These are phyloP conservation scores for Chionomys nivalis DNA, from an alignment of 2,113 vertebrate genomes.

Conservation along the genomic window DNA sequence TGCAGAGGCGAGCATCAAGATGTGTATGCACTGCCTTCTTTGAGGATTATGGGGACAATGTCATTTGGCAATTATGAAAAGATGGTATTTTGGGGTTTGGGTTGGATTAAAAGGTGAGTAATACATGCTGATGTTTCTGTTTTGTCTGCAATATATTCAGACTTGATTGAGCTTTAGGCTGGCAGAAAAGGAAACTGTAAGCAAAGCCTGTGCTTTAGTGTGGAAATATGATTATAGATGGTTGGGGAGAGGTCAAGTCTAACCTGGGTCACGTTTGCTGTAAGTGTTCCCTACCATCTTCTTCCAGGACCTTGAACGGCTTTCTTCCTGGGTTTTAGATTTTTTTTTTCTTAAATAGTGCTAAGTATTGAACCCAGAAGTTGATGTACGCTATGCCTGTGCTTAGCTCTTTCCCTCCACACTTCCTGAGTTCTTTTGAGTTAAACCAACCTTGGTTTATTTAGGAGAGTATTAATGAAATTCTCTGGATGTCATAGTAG, in stretches of 20 bases:
- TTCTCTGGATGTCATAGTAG: neutral
- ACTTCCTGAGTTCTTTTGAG: neutral
- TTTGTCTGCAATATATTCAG: slow-evolving; percentile 53
- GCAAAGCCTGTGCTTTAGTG: neutral
- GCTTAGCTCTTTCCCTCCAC: neutral
- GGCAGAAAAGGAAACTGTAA: neutral
- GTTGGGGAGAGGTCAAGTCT: neutral
- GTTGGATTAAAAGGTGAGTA: slow-evolving; percentile 41
- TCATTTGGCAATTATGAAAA: slow-evolving; percentile 37
- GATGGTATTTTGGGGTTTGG: neutral
- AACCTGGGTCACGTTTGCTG: neutral
- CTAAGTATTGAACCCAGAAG: neutral
- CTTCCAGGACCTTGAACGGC: neutral
- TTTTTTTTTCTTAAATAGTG: neutral
- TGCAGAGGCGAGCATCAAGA: neutral
- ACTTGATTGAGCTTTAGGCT: neutral
- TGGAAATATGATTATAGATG: neutral
- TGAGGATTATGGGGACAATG: slow-evolving; percentile 43
- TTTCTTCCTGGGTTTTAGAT: neutral
- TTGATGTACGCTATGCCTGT: neutral
- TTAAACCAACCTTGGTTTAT: neutral
- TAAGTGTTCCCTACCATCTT: neutral
- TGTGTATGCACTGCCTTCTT: neutral
- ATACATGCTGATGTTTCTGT: neutral
- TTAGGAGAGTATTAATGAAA: neutral